Evolutionary conservation across 2,888 invertebrate species (phyloP), one percentile per base, ranked within the genome.

Genomic region (Gari tellinella): DNA sequence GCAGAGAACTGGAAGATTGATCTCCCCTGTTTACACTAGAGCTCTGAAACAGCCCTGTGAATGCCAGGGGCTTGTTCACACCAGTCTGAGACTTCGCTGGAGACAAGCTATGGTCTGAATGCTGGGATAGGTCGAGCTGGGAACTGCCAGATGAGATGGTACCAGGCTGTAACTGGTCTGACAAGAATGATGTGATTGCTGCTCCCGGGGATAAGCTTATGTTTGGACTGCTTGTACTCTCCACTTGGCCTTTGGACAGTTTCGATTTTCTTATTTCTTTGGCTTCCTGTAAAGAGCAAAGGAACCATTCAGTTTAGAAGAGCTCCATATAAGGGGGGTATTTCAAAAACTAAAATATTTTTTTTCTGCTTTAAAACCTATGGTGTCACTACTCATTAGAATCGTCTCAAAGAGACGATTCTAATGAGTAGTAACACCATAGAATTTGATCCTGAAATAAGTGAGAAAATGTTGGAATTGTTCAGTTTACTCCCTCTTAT

Each of bases 221-320:
- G 40, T 40, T 2, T 5, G 57, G 45, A 19, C 25, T 25, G 19
- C 4, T 19, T 8, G 15, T 15, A 15, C 48, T 49, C 10, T 61
- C 65, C 5, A 49, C 43, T 23, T 64, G 60, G 8, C 37, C 69
- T 43, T 70, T 69, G 5, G 72, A 63, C 19, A 70, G 51, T 43
- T 77, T 81, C 14, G 82, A 72, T 62, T 81, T 84, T n/a, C 86
- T 72, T 15, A 86, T 84, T 31, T 86, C 86, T 65, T 86, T 86
- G 15, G 86, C 86, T 72, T 86, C 86, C 86, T 86, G 62, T 10
- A 70, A 61, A 38, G n/a, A n/a, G 41, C 21, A 17, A 48, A 48
- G n/a, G n/a, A n/a, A n/a, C n/a, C n/a, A n/a, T n/a, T n/a, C n/a
- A n/a, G n/a, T n/a, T n/a, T n/a, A n/a, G n/a, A n/a, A n/a, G n/a